phyloP scores from a whole-genome alignment of 2,113 vertebrate species.

The Oreochromis tanganicae region DNA sequence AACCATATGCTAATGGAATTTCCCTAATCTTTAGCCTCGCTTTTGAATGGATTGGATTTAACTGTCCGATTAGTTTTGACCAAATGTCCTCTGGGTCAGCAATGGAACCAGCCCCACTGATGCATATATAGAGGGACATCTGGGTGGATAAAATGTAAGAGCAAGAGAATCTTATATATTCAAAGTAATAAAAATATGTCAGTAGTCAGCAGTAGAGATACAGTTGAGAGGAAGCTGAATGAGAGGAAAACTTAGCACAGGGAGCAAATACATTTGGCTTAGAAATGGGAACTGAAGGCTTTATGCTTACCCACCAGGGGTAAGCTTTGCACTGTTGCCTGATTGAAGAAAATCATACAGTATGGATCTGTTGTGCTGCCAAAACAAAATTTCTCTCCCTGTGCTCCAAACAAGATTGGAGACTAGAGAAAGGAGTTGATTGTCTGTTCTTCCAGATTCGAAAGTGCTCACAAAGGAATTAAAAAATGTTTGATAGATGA shows the following conservation, averaged over 20 bases:
- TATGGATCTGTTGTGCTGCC: slow-evolving; percentile 20
- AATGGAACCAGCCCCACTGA: not conserved
- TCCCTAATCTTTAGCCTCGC: slow-evolving; percentile 50
- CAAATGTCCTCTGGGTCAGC: slow-evolving; percentile 36
- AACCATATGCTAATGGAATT: slow-evolving; percentile 60
- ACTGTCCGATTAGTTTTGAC: slow-evolving; percentile 58
- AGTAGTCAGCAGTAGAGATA: not conserved
- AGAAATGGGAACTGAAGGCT: slow-evolving; percentile 12
- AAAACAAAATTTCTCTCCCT: slow-evolving; percentile 23
- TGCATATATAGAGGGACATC: not conserved
- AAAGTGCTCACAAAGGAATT: slow-evolving; percentile 15
- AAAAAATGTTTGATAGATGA: slow-evolving; percentile 7
- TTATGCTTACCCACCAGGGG: slow-evolving; percentile 17
- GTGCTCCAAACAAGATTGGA: slow-evolving; percentile 23
- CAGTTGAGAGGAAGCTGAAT: not conserved
- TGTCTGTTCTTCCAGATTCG: slow-evolving; percentile 5
- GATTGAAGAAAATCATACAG: slow-evolving; percentile 43
- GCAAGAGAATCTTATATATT: not conserved
- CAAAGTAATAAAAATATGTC: not conserved
- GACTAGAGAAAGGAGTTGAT: not conserved
- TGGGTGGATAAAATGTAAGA: not conserved
- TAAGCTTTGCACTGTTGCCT: slow-evolving; percentile 24
- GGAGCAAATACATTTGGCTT: slow-evolving; percentile 4
- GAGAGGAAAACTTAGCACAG: not conserved
- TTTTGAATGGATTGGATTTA: slow-evolving; percentile 46